Evolutionary conservation across 2,888 invertebrate genomes (phyloP).

Genomic region (Charanyca ferruginea): DNA sequence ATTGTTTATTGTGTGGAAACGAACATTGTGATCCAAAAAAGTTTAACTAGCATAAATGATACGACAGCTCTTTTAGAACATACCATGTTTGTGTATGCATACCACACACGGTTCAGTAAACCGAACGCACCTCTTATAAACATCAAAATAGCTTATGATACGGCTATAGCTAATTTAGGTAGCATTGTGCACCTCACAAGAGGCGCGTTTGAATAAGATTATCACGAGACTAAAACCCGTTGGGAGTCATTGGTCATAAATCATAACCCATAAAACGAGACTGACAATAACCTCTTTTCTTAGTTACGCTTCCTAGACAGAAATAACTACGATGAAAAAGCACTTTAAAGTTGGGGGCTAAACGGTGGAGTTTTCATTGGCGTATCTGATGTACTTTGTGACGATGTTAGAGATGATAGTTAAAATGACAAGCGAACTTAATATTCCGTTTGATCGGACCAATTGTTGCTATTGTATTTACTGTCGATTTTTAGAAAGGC

Average conservation of each 20-base stretch:
- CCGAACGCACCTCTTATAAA: slow-evolving; percentile 74
- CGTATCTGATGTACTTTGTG: slow-evolving; percentile 61
- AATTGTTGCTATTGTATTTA: slow-evolving; percentile 90
- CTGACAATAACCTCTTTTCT: slow-evolving; percentile 89
- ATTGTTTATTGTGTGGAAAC: slow-evolving; percentile 73
- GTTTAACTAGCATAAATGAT: slow-evolving; percentile 73
- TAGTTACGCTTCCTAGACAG: slow-evolving; percentile 82
- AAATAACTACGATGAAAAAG: slow-evolving; percentile 56
- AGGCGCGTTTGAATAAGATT: slow-evolving; percentile 89
- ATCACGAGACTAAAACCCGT: slow-evolving; percentile 88
- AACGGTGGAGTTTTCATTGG: slow-evolving; percentile 64
- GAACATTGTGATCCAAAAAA: slow-evolving; percentile 74
- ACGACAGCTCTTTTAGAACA: slow-evolving; percentile 70
- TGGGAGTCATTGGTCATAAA: slow-evolving; percentile 91
- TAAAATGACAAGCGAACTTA: slow-evolving; percentile 91
- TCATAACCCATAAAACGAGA: slow-evolving; percentile 90
- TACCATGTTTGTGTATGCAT: slow-evolving; percentile 79
- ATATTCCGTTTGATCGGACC: slow-evolving; percentile 90
- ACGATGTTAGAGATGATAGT: slow-evolving; percentile 81
- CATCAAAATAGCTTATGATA: slow-evolving; percentile 81
- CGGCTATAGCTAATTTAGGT: slow-evolving; percentile 90
- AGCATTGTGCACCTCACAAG: slow-evolving; percentile 90
- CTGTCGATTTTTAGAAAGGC: slow-evolving; percentile 86
- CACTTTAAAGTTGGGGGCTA: slow-evolving; percentile 52
- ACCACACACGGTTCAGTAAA: slow-evolving; percentile 79